A percentile compares a stretch with the other conserved stretches of the same genome.
Conservation (phyloP, 2,888 invertebrate genomes). For the Linyphia triangularis region DNA sequence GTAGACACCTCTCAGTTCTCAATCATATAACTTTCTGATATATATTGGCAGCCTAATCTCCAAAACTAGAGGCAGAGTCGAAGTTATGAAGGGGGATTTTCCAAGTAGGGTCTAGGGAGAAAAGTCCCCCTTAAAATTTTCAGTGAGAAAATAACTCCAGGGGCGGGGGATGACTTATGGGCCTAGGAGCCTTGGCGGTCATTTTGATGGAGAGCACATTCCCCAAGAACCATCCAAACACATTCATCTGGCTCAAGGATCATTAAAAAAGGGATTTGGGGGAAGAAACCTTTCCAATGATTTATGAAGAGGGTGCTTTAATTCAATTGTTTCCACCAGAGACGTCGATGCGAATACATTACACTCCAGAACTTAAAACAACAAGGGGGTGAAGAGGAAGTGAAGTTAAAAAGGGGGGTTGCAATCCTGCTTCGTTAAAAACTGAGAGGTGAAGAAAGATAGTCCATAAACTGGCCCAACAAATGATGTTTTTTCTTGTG, state of each 20-base stretch:
- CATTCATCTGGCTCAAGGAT: constrained; percentile 60
- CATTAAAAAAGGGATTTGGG: constrained; percentile 61
- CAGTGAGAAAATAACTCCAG: constrained; percentile 43
- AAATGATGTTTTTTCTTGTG: constrained; percentile 43
- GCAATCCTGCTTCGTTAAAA: constrained; percentile 54
- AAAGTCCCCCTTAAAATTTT: constrained; percentile 14
- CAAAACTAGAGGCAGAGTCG: constrained; percentile 1
- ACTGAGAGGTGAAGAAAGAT: constrained; percentile 59
- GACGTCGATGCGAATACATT: constrained; percentile 66
- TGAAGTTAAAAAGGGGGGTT: background rate
- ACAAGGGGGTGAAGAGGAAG: background rate
- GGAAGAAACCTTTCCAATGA: constrained; percentile 46
- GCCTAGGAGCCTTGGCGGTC: constrained; percentile 43
- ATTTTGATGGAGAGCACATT: constrained; percentile 63
- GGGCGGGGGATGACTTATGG: constrained; percentile 60
- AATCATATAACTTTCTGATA: constrained; percentile 6
- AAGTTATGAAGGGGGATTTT: constrained; percentile 42
- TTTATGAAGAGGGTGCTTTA: constrained; percentile 68
- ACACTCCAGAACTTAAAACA: constrained; percentile 22
- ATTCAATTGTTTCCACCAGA: constrained; percentile 72
- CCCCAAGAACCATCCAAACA: constrained; percentile 25
- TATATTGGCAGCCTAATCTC: constrained; percentile 3
- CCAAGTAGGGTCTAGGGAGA: constrained; percentile 35
- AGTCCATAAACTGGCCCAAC: constrained; percentile 44
- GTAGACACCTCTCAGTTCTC: background rate